Evolutionary conservation across 2,797 vertebrate genomes (phyloP), one percentile per base, ranked within the genome.

Genomic region (Hemibagrus guttatus): DNA sequence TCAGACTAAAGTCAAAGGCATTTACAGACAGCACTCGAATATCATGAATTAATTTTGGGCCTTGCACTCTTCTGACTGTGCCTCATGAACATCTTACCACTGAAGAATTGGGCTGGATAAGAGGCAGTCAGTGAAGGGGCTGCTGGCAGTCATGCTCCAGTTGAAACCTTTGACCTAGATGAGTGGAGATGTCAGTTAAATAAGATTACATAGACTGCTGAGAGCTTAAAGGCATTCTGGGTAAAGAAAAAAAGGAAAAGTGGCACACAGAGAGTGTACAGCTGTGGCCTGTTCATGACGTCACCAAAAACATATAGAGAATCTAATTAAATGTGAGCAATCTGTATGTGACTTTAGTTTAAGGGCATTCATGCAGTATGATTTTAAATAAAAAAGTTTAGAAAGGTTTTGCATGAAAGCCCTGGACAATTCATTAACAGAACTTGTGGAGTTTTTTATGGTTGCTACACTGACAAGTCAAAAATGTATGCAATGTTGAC

Each of bases 91-190:
- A 61, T 31, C 11, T 59, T 39, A 54, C 26, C 42, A 31, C 84
- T 71, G 85, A 79, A 58, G 39, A 52, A 86, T 76, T 81, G 86
- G 66, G 39, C 59, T 58, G 69, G 82, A 85, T 88, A 83, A 64
- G 68, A 23, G 64, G 68, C 72, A 42, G 75, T 39, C 21, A 79
- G 86, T 64, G 82, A 89, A 84, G 86, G 71, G 87, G 82, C 86
- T 86, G 80, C 88, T 59, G 86, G 87, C 80, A 89, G 83, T 84
- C 88, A 76, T 59, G 83, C 85, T 88, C 66, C 84, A 76, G 88
- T 88, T 46, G 82, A 93, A 91, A 90, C 89, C 89, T 90, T 87
- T 93, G 92, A 94, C 93, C 93, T 93, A 93, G 56, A 94, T 92
- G 92, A 82, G 87, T 17, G 81, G 42, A 23, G 75, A 82, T 64